phyloP scores from a whole-genome alignment of 2,797 vertebrate genomes.

The Pseudotriccus pelzelni region DNA sequence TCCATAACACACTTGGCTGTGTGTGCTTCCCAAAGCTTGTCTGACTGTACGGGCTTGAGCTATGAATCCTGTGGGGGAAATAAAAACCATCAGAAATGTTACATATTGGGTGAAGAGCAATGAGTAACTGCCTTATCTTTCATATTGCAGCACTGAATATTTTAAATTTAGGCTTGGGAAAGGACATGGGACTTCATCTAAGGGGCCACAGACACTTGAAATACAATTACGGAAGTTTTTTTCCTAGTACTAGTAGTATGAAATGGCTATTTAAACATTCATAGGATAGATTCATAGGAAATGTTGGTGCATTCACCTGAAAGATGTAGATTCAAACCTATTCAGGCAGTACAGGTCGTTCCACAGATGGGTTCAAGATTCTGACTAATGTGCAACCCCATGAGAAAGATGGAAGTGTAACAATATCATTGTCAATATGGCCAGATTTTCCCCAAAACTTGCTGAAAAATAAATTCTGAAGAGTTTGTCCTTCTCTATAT shows the following conservation, averaged over 20 bases:
- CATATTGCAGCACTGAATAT: background rate
- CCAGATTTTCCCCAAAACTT: background rate
- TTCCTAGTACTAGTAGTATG: background rate
- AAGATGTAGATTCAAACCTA: constrained; percentile 1
- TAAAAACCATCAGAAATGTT: background rate
- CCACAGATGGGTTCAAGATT: background rate
- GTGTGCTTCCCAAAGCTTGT: background rate
- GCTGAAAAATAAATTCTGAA: background rate
- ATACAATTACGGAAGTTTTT: background rate
- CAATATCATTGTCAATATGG: background rate
- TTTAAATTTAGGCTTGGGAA: background rate
- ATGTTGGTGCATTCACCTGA: background rate
- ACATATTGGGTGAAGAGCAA: background rate
- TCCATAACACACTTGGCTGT: background rate
- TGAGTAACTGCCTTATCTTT: background rate
- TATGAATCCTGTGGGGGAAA: background rate
- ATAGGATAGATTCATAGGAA: background rate
- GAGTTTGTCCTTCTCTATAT: background rate
- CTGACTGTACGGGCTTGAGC: background rate
- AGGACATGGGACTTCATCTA: background rate
- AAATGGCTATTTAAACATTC: constrained; percentile 21
- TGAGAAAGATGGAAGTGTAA: background rate
- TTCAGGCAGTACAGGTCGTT: background rate
- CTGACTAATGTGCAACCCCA: background rate
- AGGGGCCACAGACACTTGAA: background rate